Conservation (phyloP, 2,797 vertebrate species). For the Tarsius wallacei region DNA sequence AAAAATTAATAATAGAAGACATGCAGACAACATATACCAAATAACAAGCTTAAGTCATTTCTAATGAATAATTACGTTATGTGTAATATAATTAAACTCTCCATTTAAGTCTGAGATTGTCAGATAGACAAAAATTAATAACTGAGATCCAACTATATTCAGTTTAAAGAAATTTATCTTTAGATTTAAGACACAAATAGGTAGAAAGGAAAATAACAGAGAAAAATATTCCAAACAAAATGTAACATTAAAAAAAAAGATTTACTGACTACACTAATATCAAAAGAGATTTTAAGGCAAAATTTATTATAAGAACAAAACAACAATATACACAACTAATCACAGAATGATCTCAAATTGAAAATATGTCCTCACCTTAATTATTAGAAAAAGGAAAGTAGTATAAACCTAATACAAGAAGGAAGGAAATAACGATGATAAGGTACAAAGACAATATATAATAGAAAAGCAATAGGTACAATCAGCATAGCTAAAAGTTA, state of each 20-base stretch:
- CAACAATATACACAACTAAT: neutral
- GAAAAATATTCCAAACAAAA: no score
- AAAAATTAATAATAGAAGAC: neutral
- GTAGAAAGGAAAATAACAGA: neutral
- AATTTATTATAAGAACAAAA: no score
- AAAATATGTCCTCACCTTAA: neutral
- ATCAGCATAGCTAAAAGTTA: neutral
- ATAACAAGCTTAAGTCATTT: neutral
- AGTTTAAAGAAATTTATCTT: neutral
- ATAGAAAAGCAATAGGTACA: neutral
- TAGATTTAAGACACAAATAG: neutral
- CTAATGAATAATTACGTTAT: neutral
- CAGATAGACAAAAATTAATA: neutral
- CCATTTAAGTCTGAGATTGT: neutral
- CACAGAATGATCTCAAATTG: neutral
- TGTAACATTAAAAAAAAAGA: neutral
- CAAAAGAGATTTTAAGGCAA: neutral
- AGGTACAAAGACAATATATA: neutral
- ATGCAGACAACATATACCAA: neutral
- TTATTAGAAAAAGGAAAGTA: neutral
- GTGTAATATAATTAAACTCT: neutral
- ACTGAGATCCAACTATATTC: neutral
- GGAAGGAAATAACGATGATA: neutral
- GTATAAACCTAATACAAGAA: neutral
- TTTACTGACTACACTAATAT: neutral